phyloP scores from a whole-genome alignment of 2,888 invertebrate genomes.

The Nephrotoma guestfalica region DNA sequence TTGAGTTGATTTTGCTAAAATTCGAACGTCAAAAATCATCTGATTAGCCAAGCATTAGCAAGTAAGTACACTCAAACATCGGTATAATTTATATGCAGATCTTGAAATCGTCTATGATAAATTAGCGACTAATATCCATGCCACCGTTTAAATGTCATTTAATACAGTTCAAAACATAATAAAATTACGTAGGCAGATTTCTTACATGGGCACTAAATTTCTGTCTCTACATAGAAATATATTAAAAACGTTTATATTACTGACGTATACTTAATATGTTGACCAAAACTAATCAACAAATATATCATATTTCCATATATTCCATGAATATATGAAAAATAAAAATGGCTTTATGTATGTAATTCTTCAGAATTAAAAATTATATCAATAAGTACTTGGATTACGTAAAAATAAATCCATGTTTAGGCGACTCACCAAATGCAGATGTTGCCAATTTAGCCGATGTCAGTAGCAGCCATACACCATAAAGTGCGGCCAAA shows the following conservation, averaged over 20 bases:
- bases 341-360: background rate
- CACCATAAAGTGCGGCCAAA: conserved; percentile 57
- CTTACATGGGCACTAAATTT: too few species aligned
- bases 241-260: too few species aligned
- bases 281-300: conserved; percentile 5
- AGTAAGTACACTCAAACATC: too few species aligned
- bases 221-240: too few species aligned
- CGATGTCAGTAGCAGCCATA: conserved; percentile 54
- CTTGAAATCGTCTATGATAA: too few species aligned
- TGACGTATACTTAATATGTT: background rate
- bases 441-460: conserved; percentile 57
- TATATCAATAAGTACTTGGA: conserved; percentile 8
- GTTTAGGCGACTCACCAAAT: conserved; percentile 43
- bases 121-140: too few species aligned
- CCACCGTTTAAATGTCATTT: too few species aligned
- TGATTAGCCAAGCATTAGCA: too few species aligned
- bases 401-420: conserved; percentile 11
- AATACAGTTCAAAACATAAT: too few species aligned
- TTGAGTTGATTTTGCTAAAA: too few species aligned
- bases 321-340: background rate
- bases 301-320: background rate
- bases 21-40: too few species aligned
- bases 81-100: too few species aligned
- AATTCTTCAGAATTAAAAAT: conserved; percentile 13
- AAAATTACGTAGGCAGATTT: background rate